Evolutionary conservation across 2,113 vertebrate genomes (phyloP).

Genomic region (Gambusia holbrooki): DNA sequence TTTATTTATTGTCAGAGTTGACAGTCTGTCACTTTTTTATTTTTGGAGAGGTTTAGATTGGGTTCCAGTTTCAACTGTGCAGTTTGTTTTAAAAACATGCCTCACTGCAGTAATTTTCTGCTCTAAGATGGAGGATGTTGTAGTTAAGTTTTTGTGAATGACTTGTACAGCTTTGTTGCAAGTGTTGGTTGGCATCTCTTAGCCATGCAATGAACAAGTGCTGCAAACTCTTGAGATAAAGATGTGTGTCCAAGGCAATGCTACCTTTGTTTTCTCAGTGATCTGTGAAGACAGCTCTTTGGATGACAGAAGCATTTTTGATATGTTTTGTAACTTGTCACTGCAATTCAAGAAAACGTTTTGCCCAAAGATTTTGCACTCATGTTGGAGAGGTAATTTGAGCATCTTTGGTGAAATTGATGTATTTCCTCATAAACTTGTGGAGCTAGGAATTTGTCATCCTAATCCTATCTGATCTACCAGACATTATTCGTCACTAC

Average conservation of each 20-base stretch:
- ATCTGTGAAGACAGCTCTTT: slow-evolving; percentile 8
- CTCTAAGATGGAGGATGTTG: neutral
- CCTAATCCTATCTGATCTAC: neutral
- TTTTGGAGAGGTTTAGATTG: neutral
- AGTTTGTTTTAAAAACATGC: slow-evolving; percentile 14
- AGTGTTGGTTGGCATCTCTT: slow-evolving; percentile 14
- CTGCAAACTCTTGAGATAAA: slow-evolving; percentile 8
- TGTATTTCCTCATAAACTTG: neutral
- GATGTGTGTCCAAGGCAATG: slow-evolving; percentile 7
- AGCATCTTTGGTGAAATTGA: neutral
- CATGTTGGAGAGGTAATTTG: slow-evolving; percentile 13
- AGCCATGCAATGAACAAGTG: neutral
- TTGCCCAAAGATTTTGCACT: slow-evolving; percentile 2
- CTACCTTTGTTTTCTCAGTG: neutral
- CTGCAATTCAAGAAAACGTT: neutral
- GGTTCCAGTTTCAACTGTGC: slow-evolving; percentile 16
- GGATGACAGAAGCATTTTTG: slow-evolving; percentile 3
- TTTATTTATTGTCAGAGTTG: slow-evolving; percentile 24
- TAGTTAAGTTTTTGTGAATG: neutral
- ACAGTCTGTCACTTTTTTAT: slow-evolving; percentile 8
- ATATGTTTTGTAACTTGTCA: neutral
- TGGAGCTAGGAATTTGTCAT: neutral
- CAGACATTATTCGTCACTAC: slow-evolving; percentile 19
- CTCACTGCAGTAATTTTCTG: slow-evolving; percentile 11
- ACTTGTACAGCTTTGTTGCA: neutral